phyloP scores from a whole-genome alignment of 37 sponge, comb jelly and placozoan genomes.

The Theonella swinhoei region DNA sequence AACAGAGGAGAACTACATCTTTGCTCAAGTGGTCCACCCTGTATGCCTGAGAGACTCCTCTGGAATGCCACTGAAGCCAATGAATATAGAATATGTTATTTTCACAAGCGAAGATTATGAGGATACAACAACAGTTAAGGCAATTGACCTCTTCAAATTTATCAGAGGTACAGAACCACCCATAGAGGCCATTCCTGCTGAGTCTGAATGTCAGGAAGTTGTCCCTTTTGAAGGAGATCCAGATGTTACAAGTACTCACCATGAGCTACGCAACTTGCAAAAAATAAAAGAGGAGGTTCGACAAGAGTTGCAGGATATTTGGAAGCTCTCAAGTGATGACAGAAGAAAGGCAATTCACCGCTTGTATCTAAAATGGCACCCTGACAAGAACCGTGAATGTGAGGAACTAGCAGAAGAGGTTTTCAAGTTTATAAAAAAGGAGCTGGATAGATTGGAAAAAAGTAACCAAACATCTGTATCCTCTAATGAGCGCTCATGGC shows the following conservation, averaged over 20 bases:
- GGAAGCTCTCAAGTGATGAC: conserved; percentile 38
- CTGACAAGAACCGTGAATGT: conserved; percentile 56
- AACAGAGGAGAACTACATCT: conserved; percentile 17
- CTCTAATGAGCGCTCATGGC: background rate
- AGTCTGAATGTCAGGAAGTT: background rate
- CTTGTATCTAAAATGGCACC: conserved; percentile 56
- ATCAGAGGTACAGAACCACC: background rate
- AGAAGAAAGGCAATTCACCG: conserved; percentile 37
- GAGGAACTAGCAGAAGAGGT: conserved; percentile 22
- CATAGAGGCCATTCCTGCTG: background rate
- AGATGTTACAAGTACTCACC: background rate
- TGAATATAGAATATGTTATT: conserved; percentile 20
- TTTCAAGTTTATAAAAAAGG: conserved; percentile 34
- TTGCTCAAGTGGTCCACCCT: conserved; percentile 46
- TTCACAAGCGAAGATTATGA: conserved; percentile 4
- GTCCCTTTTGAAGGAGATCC: background rate
- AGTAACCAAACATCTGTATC: background rate
- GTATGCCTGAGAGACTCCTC: background rate
- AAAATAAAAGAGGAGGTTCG: conserved; percentile 9
- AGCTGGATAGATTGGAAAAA: conserved; percentile 6
- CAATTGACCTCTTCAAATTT: conserved; percentile 45
- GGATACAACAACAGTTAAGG: conserved; percentile 6
- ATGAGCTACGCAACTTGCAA: background rate
- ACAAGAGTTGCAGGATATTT: background rate
- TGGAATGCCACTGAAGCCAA: background rate